Evolutionary conservation across 1,140 invertebrate species (phyloP), one percentile per base, ranked within the genome.

Genomic region (Bombus waltoni): DNA sequence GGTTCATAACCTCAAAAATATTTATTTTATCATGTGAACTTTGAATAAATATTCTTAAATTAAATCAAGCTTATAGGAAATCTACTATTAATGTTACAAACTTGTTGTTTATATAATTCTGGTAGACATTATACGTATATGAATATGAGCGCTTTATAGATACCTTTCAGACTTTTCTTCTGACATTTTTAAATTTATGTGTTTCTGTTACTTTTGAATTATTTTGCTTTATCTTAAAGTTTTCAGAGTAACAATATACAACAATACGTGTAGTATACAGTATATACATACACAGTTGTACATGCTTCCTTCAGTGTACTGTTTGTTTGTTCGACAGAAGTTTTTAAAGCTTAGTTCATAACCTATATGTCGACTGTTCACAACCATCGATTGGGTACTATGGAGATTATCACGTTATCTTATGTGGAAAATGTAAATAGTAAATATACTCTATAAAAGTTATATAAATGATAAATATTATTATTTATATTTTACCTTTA

Each of bases 161-260:
- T 92, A 93, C 90, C 86, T 89, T 83, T 92, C 90, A 15, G 86
- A 66, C 86, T 93, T 94, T 80, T 94, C 92, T 62, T 94, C 93
- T 40, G 91, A 88, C 92, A 93, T 93, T 81, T 72, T 85, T 83
- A 59, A 72, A 15, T 38, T 35, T 35, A 32, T 40, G 62, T 13
- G 22, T 35, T 66, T n/a, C 32, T 53, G 32, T 65, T 66, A 74
- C 44, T 13, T 75, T 47, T 15, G n/a, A 80, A 83, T 42, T 53
- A 57, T 15, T 22, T 32, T 25, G 6, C 10, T 62, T 13, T 71
- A 72, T 13, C 1, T 38, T 35, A 28, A 35, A 68, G 44, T 28
- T 57, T 18, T 3, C 15, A 3, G n/a, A 35, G 9, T 83, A 28
- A n/a, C 25, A 57, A 59, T 28, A 35, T 40, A 78, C 8, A 57